Percentiles rank a stretch among this genome's conserved stretches.
phyloP scores from a whole-genome alignment of 2,797 vertebrate genomes.

The Thripadectes ignobilis region DNA sequence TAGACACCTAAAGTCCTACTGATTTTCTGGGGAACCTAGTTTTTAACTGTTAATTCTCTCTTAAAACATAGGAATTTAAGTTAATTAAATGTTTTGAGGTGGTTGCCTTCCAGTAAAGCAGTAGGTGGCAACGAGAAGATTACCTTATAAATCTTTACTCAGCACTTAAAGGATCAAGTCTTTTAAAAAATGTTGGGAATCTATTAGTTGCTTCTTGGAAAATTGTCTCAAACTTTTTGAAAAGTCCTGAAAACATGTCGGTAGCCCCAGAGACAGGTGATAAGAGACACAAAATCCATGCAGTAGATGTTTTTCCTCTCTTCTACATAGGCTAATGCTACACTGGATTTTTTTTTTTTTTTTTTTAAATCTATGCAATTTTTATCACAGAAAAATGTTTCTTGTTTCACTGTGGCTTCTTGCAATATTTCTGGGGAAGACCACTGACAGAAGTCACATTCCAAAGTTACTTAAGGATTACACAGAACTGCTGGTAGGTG shows the following conservation, averaged over 20 bases:
- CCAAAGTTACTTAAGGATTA: not conserved
- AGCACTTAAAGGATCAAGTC: not conserved
- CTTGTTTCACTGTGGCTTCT: not conserved
- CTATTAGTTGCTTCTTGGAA: not conserved
- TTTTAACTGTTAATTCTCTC: not conserved
- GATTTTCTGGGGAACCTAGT: not conserved
- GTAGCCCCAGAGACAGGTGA: not conserved
- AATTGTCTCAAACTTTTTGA: not conserved
- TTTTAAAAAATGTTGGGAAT: not conserved
- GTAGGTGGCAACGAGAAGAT: not conserved
- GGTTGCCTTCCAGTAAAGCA: not conserved
- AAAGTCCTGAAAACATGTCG: not conserved
- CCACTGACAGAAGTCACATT: not conserved
- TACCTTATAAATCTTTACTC: not conserved
- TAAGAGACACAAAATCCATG: not conserved
- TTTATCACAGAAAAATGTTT: not conserved
- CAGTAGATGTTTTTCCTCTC: not conserved
- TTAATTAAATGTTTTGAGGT: not conserved
- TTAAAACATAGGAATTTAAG: not conserved
- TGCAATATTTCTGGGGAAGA: not conserved
- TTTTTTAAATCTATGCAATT: not conserved
- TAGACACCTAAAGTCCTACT: not conserved
- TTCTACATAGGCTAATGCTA: not conserved
- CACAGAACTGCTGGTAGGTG: not conserved
- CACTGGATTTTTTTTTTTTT: not conserved